phyloP scores from a whole-genome alignment of 2,888 invertebrate genomes.

The Drosophila lutescens region DNA sequence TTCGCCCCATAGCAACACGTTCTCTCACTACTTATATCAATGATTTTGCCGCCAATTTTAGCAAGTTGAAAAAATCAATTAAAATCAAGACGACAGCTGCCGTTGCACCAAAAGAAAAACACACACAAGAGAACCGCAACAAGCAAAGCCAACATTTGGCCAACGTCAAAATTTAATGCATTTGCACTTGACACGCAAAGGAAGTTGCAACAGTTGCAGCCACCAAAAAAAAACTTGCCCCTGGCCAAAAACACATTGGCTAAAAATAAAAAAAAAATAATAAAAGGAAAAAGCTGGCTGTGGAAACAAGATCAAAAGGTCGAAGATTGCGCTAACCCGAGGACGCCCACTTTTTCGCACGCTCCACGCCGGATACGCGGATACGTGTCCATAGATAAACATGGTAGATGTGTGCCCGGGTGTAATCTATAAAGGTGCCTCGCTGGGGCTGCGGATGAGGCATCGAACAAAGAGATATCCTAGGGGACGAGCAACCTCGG shows the following conservation, averaged over 20 bases:
- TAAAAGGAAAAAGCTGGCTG: conserved; percentile 20
- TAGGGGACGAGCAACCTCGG: conserved; percentile 35
- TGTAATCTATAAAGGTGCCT: conserved; percentile 63
- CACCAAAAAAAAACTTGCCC: conserved; percentile 25
- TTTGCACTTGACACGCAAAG: conserved; percentile 80
- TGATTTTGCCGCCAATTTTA: conserved; percentile 59
- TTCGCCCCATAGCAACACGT: conserved; percentile 60
- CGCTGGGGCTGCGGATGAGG: conserved; percentile 7
- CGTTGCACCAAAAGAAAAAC: conserved; percentile 27
- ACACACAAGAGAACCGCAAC: conserved; percentile 14
- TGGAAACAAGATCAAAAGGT: conserved; percentile 80
- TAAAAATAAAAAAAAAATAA: not conserved
- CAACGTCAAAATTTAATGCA: conserved; percentile 74
- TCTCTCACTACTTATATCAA: conserved; percentile 45
- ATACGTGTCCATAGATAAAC: conserved; percentile 63
- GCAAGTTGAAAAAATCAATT: conserved; percentile 67
- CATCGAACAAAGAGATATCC: conserved; percentile 16
- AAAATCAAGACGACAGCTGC: conserved; percentile 60
- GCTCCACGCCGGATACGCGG: conserved; percentile 69
- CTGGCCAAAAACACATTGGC: conserved; percentile 36
- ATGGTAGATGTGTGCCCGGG: conserved; percentile 35
- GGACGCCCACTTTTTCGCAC: conserved; percentile 80
- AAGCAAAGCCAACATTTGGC: conserved; percentile 60
- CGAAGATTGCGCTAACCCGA: conserved; percentile 76
- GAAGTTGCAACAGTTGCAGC: conserved; percentile 72